Evolutionary conservation across 2,113 vertebrate species (phyloP), one percentile per base, ranked within the genome.

Genomic region (Lepus americanus): DNA sequence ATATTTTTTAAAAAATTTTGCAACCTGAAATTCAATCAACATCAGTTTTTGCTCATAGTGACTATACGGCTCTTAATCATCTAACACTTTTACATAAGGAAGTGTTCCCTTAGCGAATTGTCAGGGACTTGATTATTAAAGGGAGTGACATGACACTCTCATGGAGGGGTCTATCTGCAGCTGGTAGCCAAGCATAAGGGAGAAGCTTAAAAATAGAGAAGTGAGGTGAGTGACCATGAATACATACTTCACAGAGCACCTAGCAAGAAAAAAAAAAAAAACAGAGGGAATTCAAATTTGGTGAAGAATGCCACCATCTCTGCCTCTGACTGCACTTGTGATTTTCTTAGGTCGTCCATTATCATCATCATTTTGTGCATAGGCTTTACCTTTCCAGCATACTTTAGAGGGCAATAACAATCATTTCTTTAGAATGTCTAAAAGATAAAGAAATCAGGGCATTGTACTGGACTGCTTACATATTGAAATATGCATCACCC

Each of bases 371-470:
- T 7, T 61, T 14, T 81, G 7, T 80, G 0, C 59, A 2, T 19
- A 1, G 20, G 1, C 5, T 78, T 87, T 59, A 53, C 64, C 17
- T 74, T 92, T 95, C 94, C 51, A 73, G 5, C 27, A 6, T 82
- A 77, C 72, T 90, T 5, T 92, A 74, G 76, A 66, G 2, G 31
- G 44, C 85, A 96, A 44, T 31, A 4, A 64, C 66, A 74, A 90
- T 70, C 0, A 84, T 96, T 94, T 27, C 91, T 88, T 86, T 31
- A n/a, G 33, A 96, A 95, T 94, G 73, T 91, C 19, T 79, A 89
- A 94, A 23, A 92, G 20, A 64, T 95, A 91, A 92, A 31, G 11
- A 64, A 89, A 63, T 93, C 93, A 89, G 27, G 49, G 23, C 51
- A 94, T 55, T 82, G 53, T 77, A 92, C 92, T 74, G 4, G 55